These are phyloP conservation scores for Anguilla japonica DNA, from an alignment of 2,113 vertebrate species.

Conservation along the genomic window DNA sequence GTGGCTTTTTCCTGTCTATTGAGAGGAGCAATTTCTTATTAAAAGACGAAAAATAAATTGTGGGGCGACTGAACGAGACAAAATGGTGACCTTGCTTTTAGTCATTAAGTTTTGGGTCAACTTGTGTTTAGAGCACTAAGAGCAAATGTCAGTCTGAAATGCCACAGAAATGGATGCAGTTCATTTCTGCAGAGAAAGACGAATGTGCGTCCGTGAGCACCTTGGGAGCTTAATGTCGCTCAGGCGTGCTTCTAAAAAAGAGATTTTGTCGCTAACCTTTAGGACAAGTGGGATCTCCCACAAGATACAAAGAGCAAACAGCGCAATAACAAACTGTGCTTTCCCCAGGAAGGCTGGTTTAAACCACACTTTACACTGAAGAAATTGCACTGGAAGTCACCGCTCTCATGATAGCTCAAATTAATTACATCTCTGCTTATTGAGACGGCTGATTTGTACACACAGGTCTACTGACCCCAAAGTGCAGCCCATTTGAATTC, in stretches of 20 bases:
- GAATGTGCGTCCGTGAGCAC: slow-evolving; percentile 6
- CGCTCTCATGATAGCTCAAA: slow-evolving; percentile 32
- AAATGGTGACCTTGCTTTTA: slow-evolving; percentile 7
- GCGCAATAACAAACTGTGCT: slow-evolving; percentile 39
- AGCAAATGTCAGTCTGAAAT: slow-evolving; percentile 17
- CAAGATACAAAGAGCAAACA: slow-evolving; percentile 32
- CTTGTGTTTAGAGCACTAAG: slow-evolving; percentile 33
- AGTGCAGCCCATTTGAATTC: slow-evolving; percentile 29
- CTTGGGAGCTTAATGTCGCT: neutral
- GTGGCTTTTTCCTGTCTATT: slow-evolving; percentile 4
- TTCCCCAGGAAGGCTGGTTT: slow-evolving; percentile 39
- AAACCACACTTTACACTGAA: slow-evolving; percentile 22
- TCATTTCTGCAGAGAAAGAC: slow-evolving; percentile 18
- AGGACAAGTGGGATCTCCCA: slow-evolving; percentile 27
- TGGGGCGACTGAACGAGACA: neutral
- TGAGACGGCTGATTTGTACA: slow-evolving; percentile 30
- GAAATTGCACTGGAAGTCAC: slow-evolving; percentile 44
- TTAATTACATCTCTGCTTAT: slow-evolving; percentile 36
- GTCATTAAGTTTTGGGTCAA: neutral
- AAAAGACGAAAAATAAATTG: slow-evolving; percentile 21
- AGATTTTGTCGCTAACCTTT: slow-evolving; percentile 29
- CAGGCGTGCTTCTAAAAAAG: slow-evolving; percentile 13
- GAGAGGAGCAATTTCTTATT: slow-evolving; percentile 26
- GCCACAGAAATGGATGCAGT: neutral
- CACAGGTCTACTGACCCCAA: slow-evolving; percentile 36